Conservation (phyloP, 1,140 invertebrate genomes). For the Limonius californicus region DNA sequence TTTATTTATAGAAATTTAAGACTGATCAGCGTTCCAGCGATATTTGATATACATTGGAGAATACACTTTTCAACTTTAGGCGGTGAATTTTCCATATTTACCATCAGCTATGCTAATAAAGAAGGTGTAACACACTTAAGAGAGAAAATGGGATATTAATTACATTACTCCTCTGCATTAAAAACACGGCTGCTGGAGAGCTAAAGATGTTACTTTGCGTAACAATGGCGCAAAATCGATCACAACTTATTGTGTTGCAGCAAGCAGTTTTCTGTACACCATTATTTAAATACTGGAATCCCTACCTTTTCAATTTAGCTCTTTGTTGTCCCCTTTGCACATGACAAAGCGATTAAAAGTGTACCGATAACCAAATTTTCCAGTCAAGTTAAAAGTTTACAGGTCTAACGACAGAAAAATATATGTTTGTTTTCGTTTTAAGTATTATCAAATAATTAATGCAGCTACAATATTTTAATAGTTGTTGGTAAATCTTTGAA, state of each 20-base stretch:
- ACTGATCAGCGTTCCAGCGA: background rate
- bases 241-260: background rate
- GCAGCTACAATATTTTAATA: too few relatives aligned
- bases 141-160: slow-evolving; percentile 13
- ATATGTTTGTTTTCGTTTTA: too few relatives aligned
- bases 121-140: slow-evolving; percentile 9
- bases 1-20: too few relatives aligned
- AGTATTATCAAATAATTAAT: too few relatives aligned
- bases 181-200: slow-evolving; percentile 8
- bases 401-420: too few relatives aligned
- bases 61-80: slow-evolving; percentile 12
- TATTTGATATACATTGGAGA: slow-evolving; percentile 7
- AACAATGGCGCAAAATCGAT: background rate
- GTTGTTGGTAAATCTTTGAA: too few relatives aligned
- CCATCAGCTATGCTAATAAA: slow-evolving; percentile 15
- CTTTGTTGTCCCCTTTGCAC: background rate
- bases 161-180: slow-evolving; percentile 6
- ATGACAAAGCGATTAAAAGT: too few relatives aligned
- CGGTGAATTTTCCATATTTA: slow-evolving; percentile 13
- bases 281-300: background rate
- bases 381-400: too few relatives aligned
- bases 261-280: background rate
- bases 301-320: background rate
- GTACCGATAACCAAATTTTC: too few relatives aligned
- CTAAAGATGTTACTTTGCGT: slow-evolving; percentile 7